Base-by-base conservation (phyloP, 1,140 invertebrate genomes). In the Drosophila truncata region DNA sequence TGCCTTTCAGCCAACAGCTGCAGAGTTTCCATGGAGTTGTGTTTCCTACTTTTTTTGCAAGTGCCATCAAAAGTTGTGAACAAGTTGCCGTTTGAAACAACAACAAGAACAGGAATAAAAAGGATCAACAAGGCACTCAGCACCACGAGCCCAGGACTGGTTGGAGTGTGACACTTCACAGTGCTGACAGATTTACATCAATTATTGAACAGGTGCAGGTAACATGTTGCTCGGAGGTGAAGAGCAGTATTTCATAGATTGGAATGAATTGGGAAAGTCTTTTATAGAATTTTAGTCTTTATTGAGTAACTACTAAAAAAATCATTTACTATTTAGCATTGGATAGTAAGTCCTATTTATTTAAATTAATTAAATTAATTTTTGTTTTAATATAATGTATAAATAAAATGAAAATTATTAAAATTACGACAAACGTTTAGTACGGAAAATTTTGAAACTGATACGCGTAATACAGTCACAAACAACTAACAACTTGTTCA, bases 151-250 rank as follows among this genome's bases (percentile, higher is more conserved):
- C 60, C 55, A 35, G 52, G 16, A 82, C 49, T 55, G 65, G 46
- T 67, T 35, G 33, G 14, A 64, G 67, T 87, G 80, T 74, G 80
- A 80, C 84, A 83, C 80, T 83, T 87, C 71, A 58, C 63, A 73
- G 58, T 60, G 64, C 42, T 57, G 77, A 87, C 84, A 88, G 80
- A 80, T 84, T 87, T 84, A 74, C 84, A 87, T 87, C 84, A 87
- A 88, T 87, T 88, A 87, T 84, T 71, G 72, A 82, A 47, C 76
- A 69, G 77, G 65, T 84, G 47, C 58, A 37, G 49, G 50, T 60
- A 67, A 67, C 81, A 79, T 61, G 75, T 83, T 50, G 61, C 35
- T 52, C 6, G 11, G 10, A 16, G n/a, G 6, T 16, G 13, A 16
- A 31, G 6, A 16, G 27, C 11, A 25, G 23, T 35, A 8, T n/a